These are phyloP conservation scores for Plotosus lineatus DNA, from an alignment of 2,113 vertebrate species.

Conservation along the genomic window DNA sequence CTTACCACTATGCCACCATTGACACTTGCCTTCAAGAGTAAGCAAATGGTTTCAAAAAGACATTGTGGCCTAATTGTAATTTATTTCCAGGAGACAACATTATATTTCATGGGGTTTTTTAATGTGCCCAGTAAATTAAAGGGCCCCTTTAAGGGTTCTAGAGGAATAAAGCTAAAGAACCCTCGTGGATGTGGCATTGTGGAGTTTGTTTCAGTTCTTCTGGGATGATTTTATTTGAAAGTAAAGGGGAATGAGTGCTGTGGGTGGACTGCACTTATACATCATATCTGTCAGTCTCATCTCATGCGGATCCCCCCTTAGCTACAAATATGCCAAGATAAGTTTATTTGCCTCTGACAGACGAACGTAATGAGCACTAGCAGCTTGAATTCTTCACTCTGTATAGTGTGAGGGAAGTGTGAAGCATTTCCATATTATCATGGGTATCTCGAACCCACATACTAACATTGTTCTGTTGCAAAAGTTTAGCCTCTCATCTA, in stretches of 20 bases:
- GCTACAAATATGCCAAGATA: conserved; percentile 5
- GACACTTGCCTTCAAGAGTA: too few relatives aligned
- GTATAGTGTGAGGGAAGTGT: not conserved
- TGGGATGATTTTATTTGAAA: not conserved
- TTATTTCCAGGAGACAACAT: too few relatives aligned
- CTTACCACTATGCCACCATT: too few relatives aligned
- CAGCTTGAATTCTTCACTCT: not conserved
- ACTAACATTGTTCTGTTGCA: not conserved
- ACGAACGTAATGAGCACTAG: conserved; percentile 1
- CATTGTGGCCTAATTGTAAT: too few relatives aligned
- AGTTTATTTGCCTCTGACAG: conserved; percentile 7
- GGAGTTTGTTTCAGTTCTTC: not conserved
- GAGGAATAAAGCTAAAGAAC: too few relatives aligned
- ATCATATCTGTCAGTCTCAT: conserved; percentile 3
- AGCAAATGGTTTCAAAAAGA: too few relatives aligned
- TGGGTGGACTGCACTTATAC: not conserved
- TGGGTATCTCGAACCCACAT: not conserved
- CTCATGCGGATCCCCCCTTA: conserved; percentile 6
- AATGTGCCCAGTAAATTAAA: too few relatives aligned
- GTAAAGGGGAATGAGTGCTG: not conserved
- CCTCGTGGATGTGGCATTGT: not conserved
- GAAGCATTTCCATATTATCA: not conserved
- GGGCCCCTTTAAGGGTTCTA: not conserved
- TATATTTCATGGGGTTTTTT: too few relatives aligned
- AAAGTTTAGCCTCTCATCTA: not conserved